Percentiles rank a stretch among this genome's conserved stretches.
Conservation (phyloP, 2,888 invertebrate genomes). For the Gibbula magus region DNA sequence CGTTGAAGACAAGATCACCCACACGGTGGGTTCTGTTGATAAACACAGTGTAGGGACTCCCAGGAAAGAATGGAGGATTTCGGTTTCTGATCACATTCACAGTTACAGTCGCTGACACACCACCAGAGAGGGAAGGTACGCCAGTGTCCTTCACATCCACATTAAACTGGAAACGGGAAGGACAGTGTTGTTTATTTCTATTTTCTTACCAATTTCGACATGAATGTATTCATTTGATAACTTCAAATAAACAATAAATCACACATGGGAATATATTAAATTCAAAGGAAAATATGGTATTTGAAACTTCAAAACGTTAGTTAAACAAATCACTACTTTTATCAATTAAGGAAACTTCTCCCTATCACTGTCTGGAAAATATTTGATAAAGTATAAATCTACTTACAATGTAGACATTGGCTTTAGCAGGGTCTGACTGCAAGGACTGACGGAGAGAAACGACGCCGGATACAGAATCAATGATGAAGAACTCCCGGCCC, state of each 20-base stretch:
- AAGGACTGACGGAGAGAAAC: conserved; percentile 57
- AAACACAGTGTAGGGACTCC: conserved; percentile 39
- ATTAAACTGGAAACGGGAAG: conserved; percentile 77
- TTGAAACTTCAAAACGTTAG: too few relatives aligned
- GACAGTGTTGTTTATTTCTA: too few relatives aligned
- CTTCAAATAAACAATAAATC: too few relatives aligned
- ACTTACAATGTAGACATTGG: conserved; percentile 37
- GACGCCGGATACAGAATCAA: conserved; percentile 52
- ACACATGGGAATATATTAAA: too few relatives aligned
- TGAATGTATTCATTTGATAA: too few relatives aligned
- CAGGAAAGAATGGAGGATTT: conserved; percentile 56
- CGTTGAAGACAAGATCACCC: conserved; percentile 40
- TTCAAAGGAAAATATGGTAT: too few relatives aligned
- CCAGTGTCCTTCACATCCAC: conserved; percentile 90
- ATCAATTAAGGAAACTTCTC: too few relatives aligned
- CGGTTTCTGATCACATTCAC: conserved; percentile 60
- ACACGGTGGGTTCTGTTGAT: conserved; percentile 44
- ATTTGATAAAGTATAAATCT: background rate
- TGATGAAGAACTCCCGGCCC: conserved; percentile 57
- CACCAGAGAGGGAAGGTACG: conserved; percentile 88
- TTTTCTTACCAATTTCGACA: too few relatives aligned
- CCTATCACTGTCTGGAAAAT: background rate
- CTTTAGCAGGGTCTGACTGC: conserved; percentile 45
- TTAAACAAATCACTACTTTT: too few relatives aligned
- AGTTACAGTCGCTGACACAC: conserved; percentile 78